phyloP scores from a whole-genome alignment of 2,888 invertebrate species.

The Masnerella sp. region DNA sequence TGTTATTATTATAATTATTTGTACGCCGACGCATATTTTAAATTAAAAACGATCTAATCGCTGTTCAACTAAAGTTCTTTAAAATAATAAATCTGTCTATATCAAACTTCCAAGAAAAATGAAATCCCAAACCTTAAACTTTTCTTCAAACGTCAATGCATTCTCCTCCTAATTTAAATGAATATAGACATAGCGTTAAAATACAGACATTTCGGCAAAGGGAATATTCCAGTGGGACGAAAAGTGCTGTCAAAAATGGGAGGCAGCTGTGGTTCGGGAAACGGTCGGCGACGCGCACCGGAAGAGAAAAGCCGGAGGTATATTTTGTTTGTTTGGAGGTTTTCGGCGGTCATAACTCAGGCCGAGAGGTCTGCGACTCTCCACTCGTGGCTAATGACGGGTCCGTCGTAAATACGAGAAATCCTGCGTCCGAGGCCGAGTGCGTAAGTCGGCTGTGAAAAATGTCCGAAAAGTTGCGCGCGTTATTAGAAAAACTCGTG shows the following conservation, averaged over 20 bases:
- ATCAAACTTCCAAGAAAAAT: too few relatives aligned
- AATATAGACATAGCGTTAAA: too few relatives aligned
- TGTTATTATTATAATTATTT: too few relatives aligned
- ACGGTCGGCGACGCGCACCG: conserved; percentile 24
- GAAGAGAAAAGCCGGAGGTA: conserved; percentile 41
- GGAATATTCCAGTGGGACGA: neutral
- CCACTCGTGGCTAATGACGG: conserved; percentile 44
- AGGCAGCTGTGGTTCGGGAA: conserved; percentile 30
- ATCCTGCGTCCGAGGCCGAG: conserved; percentile 26
- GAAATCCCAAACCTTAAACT: too few relatives aligned
- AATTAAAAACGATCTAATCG: too few relatives aligned
- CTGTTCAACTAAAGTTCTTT: too few relatives aligned
- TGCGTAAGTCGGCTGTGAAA: conserved; percentile 38
- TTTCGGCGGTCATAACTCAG: conserved; percentile 41
- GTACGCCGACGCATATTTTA: too few relatives aligned
- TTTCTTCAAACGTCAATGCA: too few relatives aligned
- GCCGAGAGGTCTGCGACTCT: conserved; percentile 23
- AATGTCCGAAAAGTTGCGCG: conserved; percentile 34
- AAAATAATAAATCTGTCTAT: too few relatives aligned
- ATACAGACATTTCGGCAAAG: too few relatives aligned
- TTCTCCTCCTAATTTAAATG: too few relatives aligned
- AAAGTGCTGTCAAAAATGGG: conserved; percentile 2
- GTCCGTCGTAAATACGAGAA: conserved; percentile 43
- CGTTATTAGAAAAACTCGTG: conserved; percentile 40
- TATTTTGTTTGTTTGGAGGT: conserved; percentile 47